phyloP scores from a whole-genome alignment of 2,113 vertebrate species.

The Strix aluco region DNA sequence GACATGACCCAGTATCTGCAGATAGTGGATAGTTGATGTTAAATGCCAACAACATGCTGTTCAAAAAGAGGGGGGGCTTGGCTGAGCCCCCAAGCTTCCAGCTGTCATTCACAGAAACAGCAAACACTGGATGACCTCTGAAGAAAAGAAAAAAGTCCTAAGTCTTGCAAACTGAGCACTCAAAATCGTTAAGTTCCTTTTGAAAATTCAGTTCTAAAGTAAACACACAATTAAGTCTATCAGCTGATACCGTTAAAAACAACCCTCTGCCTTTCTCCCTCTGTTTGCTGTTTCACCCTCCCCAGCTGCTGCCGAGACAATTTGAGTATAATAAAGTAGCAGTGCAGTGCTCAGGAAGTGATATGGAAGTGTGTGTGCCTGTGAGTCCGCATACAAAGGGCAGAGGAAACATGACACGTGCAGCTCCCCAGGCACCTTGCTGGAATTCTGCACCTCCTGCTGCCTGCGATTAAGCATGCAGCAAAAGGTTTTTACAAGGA shows the following conservation, averaged over 20 bases:
- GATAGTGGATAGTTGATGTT: neutral
- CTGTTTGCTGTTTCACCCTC: neutral
- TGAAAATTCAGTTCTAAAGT: neutral
- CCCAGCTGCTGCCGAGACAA: neutral
- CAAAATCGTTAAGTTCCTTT: neutral
- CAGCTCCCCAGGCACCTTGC: neutral
- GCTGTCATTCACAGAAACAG: neutral
- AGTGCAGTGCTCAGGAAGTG: neutral
- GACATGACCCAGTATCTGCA: neutral
- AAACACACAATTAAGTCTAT: neutral
- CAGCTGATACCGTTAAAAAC: neutral
- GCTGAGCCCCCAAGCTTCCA: neutral
- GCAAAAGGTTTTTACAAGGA: neutral
- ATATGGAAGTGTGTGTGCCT: neutral
- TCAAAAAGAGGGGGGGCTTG: neutral
- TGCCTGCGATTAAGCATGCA: neutral
- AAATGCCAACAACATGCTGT: neutral
- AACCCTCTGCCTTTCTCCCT: neutral
- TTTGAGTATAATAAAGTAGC: neutral
- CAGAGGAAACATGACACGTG: neutral
- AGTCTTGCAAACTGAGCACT: neutral
- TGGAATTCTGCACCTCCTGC: conserved; percentile 40
- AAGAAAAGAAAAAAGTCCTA: neutral
- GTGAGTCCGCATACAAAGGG: neutral
- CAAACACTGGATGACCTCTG: neutral